A percentile compares a stretch with the other conserved stretches of the same genome.
Conservation (phyloP, 1,140 invertebrate genomes). For the Diachasmimorpha longicaudata region DNA sequence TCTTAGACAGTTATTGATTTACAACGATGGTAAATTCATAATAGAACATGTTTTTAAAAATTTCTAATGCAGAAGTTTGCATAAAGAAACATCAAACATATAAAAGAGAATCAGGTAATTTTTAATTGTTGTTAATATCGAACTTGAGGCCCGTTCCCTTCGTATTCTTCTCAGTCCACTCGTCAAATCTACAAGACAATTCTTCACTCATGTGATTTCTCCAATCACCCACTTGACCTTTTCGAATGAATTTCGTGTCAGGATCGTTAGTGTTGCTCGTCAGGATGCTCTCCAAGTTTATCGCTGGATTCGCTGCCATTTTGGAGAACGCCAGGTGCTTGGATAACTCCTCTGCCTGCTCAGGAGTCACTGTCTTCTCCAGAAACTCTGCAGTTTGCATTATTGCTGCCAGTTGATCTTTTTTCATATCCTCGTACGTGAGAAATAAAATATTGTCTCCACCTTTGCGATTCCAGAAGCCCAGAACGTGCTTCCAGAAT, state of each 20-base stretch:
- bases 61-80: too few relatives aligned
- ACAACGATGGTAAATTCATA: too few relatives aligned
- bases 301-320: constrained; percentile 81
- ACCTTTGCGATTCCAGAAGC: constrained; percentile 75
- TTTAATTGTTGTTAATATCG: constrained; percentile 42
- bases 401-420: constrained; percentile 69
- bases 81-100: too few relatives aligned
- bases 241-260: constrained; percentile 75
- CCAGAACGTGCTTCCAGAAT: constrained; percentile 72
- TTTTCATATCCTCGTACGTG: constrained; percentile 87
- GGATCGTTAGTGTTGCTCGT: constrained; percentile 62
- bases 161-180: constrained; percentile 74
- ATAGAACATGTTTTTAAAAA: too few relatives aligned
- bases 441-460: constrained; percentile 81
- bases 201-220: constrained; percentile 80
- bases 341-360: constrained; percentile 70
- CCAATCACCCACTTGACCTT: constrained; percentile 85
- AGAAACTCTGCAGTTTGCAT: constrained; percentile 77
- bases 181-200: constrained; percentile 73
- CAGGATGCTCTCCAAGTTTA: constrained; percentile 73
- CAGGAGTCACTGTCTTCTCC: constrained; percentile 69
- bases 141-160: constrained; percentile 70
- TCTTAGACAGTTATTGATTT: too few relatives aligned
- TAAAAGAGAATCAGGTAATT: too few relatives aligned
- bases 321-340: constrained; percentile 80